Evolutionary conservation across 1,140 invertebrate genomes (phyloP).

Genomic region (Coboldia fuscipes): DNA sequence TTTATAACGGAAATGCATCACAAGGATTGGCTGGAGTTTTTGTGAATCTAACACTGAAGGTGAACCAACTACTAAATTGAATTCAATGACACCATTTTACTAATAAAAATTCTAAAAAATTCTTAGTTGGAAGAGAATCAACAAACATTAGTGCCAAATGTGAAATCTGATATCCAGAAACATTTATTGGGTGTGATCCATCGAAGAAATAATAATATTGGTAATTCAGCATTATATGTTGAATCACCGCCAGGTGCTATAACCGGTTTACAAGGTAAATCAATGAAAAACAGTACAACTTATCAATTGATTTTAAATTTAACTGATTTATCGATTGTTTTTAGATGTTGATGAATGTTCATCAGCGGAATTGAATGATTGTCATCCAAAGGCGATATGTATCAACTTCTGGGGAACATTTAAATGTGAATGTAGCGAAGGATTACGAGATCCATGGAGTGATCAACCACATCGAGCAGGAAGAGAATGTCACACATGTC

Average conservation of each 20-base stretch:
- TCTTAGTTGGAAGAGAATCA: constrained; percentile 36
- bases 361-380: constrained; percentile 72
- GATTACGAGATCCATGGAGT: constrained; percentile 51
- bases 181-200: constrained; percentile 68
- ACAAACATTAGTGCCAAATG: constrained; percentile 38
- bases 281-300: not conserved
- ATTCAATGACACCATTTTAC: too few species aligned
- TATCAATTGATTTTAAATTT: constrained; percentile 2
- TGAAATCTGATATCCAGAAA: constrained; percentile 55
- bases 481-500: constrained; percentile 52
- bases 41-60: constrained; percentile 60
- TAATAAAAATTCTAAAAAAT: too few species aligned
- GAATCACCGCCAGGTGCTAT: constrained; percentile 55
- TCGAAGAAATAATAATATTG: constrained; percentile 62
- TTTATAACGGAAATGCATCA: constrained; percentile 48
- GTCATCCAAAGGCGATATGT: constrained; percentile 64
- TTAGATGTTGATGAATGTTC: constrained; percentile 79
- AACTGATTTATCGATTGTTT: constrained; percentile 9
- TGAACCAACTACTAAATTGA: constrained; percentile 25
- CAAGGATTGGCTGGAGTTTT: constrained; percentile 47
- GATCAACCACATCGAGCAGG: constrained; percentile 37
- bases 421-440: constrained; percentile 56
- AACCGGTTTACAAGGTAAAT: constrained; percentile 37
- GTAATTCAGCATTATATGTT: constrained; percentile 62
- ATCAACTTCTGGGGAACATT: constrained; percentile 80